phyloP scores from a whole-genome alignment of 1,140 invertebrate genomes.

The Brachionus rotundiformis region DNA sequence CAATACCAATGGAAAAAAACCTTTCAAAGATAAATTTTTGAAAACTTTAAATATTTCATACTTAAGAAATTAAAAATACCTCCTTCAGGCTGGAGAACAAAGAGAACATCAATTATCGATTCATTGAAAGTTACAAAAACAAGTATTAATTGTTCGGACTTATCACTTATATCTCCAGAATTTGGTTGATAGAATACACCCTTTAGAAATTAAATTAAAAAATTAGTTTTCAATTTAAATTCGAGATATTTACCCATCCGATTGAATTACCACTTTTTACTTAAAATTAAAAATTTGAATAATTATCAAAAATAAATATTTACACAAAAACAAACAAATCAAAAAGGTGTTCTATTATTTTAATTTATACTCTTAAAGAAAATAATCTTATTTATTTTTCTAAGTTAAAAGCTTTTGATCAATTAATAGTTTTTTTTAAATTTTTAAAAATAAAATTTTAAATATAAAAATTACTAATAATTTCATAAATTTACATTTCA shows the following conservation, averaged over 20 bases:
- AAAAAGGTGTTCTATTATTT: too few species aligned
- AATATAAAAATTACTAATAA: too few species aligned
- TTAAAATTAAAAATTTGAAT: slow-evolving; percentile 55
- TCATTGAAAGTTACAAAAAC: slow-evolving; percentile 60
- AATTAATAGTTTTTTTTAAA: too few species aligned
- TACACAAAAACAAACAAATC: too few species aligned
- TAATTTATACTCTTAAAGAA: too few species aligned
- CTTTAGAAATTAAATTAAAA: not conserved
- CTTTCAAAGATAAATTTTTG: too few species aligned
- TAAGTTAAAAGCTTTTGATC: too few species aligned
- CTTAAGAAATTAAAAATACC: slow-evolving; percentile 53
- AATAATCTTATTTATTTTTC: too few species aligned
- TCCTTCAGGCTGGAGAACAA: slow-evolving; percentile 61
- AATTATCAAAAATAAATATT: too few species aligned
- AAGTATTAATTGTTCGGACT: slow-evolving; percentile 58
- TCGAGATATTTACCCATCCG: slow-evolving; percentile 60
- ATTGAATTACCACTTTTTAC: slow-evolving; percentile 56
- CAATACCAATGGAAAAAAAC: slow-evolving; percentile 59
- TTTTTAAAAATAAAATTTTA: too few species aligned
- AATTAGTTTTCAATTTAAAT: slow-evolving; percentile 54
- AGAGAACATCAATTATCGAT: slow-evolving; percentile 56
- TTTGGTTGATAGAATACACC: slow-evolving; percentile 50
- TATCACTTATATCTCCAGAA: slow-evolving; percentile 53
- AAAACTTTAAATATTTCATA: too few species aligned
- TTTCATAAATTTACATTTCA: slow-evolving; percentile 51